Base-by-base conservation (phyloP, 2,888 invertebrate species). In the Lasioglossum villosulum region DNA sequence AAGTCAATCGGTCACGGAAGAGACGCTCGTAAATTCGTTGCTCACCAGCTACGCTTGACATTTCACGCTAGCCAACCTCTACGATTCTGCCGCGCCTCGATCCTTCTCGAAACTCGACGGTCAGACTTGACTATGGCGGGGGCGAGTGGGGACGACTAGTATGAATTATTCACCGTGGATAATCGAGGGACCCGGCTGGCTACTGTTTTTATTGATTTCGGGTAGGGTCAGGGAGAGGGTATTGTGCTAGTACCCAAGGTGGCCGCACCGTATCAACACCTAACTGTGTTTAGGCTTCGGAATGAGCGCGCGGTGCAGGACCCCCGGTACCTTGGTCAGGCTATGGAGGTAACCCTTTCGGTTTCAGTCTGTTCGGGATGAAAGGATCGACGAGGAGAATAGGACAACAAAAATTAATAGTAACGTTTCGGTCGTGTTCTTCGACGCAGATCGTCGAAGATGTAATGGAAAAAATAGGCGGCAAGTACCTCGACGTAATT, bases 1-100 rank as follows among this genome's bases (percentile, higher is more conserved):
- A 74, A 84, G 89, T 87, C 86, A 84, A 88, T 88, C 87, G 87
- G 88, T 89, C 88, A 88, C 79, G 80, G 79, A 66, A 68, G 79
- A 56, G 37, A 71, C 34, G 78, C 79, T 80, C 77, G 88, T 85
- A 88, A 88, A 85, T 83, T 81, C 23, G 66, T n/a, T 63, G 42
- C 42, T 79, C 8, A 27, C 45, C 34, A 80, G 16, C 75, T 39
- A 12, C 48, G 76, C 19, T 68, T 42, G 30, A 72, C 45, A 56
- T 71, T 78, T 56, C 78, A 78, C 78, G 73, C 42, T 59, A 59
- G 56, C 63, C 73, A 14, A 34, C 23, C 52, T 19, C 73, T 73
- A 8, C 27, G 30, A 16, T 23, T 30, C n/a, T 10, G 37, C 68
- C 73, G 34, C 16, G 75, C 68, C 68, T 19, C 12, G 68, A 68